Evolutionary conservation across 2,888 invertebrate genomes (phyloP).

Genomic region (Phlogophora meticulosa): DNA sequence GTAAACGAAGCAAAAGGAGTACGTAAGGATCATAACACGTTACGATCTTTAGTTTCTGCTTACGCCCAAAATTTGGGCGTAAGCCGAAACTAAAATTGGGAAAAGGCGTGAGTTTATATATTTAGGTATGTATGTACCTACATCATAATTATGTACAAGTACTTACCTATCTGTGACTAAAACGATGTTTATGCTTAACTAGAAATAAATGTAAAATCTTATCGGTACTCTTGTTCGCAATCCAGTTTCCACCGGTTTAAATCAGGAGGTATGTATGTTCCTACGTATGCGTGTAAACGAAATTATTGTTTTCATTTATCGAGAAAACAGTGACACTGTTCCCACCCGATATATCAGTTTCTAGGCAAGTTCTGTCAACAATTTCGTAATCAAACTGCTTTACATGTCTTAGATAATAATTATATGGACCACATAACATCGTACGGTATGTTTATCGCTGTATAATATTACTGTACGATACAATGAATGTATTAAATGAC

Average conservation of each 20-base stretch:
- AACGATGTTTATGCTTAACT: conserved; percentile 22
- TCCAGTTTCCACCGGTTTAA: conserved; percentile 22
- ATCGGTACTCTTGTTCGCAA: conserved; percentile 28
- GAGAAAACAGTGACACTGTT: background rate
- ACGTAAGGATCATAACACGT: no score
- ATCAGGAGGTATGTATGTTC: background rate
- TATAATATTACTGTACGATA: background rate
- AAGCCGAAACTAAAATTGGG: no score
- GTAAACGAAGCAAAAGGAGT: no score
- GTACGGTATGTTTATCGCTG: conserved; percentile 24
- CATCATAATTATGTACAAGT: no score
- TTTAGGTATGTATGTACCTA: no score
- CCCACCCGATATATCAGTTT: conserved; percentile 19
- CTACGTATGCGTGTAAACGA: background rate
- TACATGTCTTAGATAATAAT: conserved; percentile 35
- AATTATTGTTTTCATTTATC: conserved; percentile 14
- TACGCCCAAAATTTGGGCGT: no score
- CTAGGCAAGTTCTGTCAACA: conserved; percentile 36
- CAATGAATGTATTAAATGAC: conserved; percentile 36
- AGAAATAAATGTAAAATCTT: conserved; percentile 38
- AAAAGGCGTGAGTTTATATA: no score
- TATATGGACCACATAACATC: background rate
- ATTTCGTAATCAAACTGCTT: conserved; percentile 29
- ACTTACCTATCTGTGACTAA: conserved; percentile 39
- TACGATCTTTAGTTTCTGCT: no score